Base-by-base conservation (phyloP, 2,797 vertebrate species). In the Bradypodion ventrale region DNA sequence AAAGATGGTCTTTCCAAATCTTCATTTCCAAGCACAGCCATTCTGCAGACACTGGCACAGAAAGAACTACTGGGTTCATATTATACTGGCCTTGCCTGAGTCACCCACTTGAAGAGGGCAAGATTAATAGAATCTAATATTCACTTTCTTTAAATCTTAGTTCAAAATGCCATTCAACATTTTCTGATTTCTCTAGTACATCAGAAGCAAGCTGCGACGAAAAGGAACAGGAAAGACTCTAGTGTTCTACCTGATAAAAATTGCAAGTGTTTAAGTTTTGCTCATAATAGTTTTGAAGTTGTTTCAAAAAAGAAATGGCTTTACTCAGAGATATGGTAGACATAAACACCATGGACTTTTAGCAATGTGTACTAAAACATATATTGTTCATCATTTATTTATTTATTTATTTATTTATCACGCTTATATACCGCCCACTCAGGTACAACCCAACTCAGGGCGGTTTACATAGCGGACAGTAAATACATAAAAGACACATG, bases 141-240 rank as follows among this genome's bases (percentile, higher is more conserved):
- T 65, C 75, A n/a, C 7, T 87, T 44, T 90, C 80, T 87, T 90
- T 86, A 87, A 60, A 92, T 93, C 88, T 91, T 84, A 66, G 40
- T 75, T 89, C 44, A 52, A 90, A 87, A 84, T 85, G n/a, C 62
- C 89, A 49, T 80, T 91, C 80, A 89, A 77, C 62, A 87, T 88
- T 65, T 65, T 82, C 44, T 70, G 49, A 90, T 84, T 91, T 83
- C 52, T 75, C 2, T 40, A 75, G 25, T 7, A 89, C 32, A 90
- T 74, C 12, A 86, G 89, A 52, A 80, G 56, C 16, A 85, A 78
- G 42, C 42, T 63, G 8, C 40, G 90, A 90, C 62, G 7, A 84
- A 32, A 52, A 91, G 89, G 46, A 1, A 78, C 23, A 40, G 19
- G 23, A 79, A 25, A 42, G 8, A 90, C 89, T 80, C 59, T 68